Conservation (phyloP, 1,140 invertebrate genomes). For the Drosophila dunni region DNA sequence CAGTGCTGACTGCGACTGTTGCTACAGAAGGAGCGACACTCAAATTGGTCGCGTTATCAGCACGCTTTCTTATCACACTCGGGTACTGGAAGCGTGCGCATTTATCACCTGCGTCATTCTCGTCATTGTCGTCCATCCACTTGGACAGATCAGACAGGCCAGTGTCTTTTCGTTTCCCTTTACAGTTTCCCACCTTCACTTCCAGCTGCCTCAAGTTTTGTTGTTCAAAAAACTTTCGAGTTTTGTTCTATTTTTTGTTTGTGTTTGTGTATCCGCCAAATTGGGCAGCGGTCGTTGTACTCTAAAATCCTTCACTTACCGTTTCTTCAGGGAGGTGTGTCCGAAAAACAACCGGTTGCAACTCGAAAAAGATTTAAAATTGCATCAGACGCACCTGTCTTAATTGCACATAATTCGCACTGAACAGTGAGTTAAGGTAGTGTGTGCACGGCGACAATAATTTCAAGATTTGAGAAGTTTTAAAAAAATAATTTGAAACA, state of each 20-base stretch:
- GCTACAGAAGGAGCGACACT: slow-evolving; percentile 7
- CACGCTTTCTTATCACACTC: slow-evolving; percentile 19
- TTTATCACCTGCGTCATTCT: slow-evolving; percentile 40
- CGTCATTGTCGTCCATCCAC: slow-evolving; percentile 28
- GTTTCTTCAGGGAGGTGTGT: slow-evolving; percentile 23
- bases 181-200: no score
- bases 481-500: no score
- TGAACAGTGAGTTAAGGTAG: no score
- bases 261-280: not conserved
- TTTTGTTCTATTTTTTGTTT: no score
- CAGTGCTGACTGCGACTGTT: not conserved
- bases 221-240: no score
- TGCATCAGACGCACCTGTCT: slow-evolving; percentile 24
- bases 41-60: slow-evolving; percentile 1
- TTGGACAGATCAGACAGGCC: not conserved
- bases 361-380: slow-evolving; percentile 3
- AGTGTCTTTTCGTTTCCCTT: no score
- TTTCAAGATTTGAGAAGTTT: no score
- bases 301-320: slow-evolving; percentile 40
- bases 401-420: slow-evolving; percentile 20
- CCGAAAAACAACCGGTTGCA: slow-evolving; percentile 27
- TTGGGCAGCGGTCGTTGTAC: slow-evolving; percentile 38
- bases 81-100: slow-evolving; percentile 16
- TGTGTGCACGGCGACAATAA: no score
- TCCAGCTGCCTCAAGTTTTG: no score